Evolutionary conservation across 1,140 invertebrate species (phyloP).

Genomic region (Potamilus streckersoni): DNA sequence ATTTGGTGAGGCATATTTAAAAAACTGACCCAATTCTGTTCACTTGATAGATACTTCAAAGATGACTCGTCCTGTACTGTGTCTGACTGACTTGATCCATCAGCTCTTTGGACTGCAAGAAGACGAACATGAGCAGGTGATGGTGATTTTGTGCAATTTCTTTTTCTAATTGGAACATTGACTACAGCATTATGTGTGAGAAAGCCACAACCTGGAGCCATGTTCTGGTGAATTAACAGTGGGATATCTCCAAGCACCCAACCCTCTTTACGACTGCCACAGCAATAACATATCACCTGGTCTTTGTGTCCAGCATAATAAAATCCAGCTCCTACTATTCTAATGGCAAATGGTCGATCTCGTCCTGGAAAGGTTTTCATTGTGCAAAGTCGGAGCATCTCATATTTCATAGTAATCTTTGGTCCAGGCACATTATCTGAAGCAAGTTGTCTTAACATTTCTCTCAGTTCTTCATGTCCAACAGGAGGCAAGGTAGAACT

Average conservation of each 20-base stretch:
- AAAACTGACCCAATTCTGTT: too few relatives aligned
- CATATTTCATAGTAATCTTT: background rate
- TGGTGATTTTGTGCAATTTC: too few relatives aligned
- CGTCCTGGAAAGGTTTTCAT: background rate
- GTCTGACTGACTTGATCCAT: too few relatives aligned
- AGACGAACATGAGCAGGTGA: too few relatives aligned
- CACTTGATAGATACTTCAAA: too few relatives aligned
- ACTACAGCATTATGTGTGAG: background rate
- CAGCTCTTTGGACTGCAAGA: too few relatives aligned
- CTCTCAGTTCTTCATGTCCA: too few relatives aligned
- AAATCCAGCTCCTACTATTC: background rate
- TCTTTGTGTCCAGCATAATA: background rate
- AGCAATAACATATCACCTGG: background rate
- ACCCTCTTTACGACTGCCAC: background rate
- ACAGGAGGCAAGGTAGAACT: too few relatives aligned
- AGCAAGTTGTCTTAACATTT: too few relatives aligned
- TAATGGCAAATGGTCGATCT: background rate
- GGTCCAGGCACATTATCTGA: background rate
- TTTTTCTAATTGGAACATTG: background rate
- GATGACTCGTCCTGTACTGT: too few relatives aligned
- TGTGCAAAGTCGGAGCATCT: constrained; percentile 1
- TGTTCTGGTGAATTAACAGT: background rate
- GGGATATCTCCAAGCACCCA: background rate
- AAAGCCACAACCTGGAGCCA: background rate
- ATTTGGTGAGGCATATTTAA: too few relatives aligned